A percentile compares a stretch with the other conserved stretches of the same genome.
Conservation (phyloP, 2,797 vertebrate genomes). For the Oreonectes daqikongensis region DNA sequence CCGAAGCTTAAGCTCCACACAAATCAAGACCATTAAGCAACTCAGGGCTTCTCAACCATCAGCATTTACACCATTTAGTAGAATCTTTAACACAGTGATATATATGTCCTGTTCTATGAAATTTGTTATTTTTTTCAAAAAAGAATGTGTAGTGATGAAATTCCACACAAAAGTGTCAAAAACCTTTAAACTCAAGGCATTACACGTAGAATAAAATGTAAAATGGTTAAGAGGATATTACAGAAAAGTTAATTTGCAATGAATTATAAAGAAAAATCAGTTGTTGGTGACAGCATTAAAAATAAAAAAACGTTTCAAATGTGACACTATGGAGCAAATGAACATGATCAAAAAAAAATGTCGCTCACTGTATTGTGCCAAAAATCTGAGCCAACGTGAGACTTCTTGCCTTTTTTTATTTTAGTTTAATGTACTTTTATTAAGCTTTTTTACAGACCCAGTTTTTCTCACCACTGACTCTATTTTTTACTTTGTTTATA, state of each 20-base stretch:
- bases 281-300: neutral
- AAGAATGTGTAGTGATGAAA: neutral
- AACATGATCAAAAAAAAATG: neutral
- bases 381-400: conserved; percentile 58
- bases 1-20: conserved; percentile 71
- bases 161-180: neutral
- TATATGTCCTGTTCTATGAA: neutral
- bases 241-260: neutral
- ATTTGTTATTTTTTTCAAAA: neutral
- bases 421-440: neutral
- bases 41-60: conserved; percentile 32
- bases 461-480: neutral
- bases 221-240: neutral
- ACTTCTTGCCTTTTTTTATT: conserved; percentile 11
- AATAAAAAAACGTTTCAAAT: neutral
- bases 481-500: neutral
- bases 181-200: neutral
- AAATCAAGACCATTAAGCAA: conserved; percentile 8
- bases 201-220: neutral
- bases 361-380: conserved; percentile 34
- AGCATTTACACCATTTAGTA: neutral
- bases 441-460: conserved; percentile 16
- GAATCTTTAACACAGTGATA: neutral
- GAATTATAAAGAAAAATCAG: neutral
- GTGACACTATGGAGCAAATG: neutral